Conservation (phyloP, 2,797 vertebrate genomes). For the Etheostoma perlongum region DNA sequence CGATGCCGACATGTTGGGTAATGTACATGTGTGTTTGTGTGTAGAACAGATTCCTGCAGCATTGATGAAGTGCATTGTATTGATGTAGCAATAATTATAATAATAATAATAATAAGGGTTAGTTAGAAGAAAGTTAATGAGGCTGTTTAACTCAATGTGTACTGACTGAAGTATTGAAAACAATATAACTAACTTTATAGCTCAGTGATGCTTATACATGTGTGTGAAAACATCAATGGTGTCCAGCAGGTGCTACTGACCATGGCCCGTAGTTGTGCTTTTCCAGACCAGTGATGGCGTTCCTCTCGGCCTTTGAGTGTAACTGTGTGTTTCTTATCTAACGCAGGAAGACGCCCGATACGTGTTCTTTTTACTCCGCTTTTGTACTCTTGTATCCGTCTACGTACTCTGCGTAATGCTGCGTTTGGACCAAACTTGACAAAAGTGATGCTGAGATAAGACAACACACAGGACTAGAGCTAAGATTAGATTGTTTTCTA, state of each 20-base stretch:
- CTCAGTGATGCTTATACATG: constrained; percentile 36
- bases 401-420: constrained; percentile 24
- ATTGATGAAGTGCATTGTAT: constrained; percentile 30
- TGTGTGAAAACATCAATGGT: constrained; percentile 29
- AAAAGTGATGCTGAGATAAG: not conserved
- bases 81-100: constrained; percentile 60
- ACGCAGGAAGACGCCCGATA: constrained; percentile 4
- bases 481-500: constrained; percentile 23
- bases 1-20: constrained; percentile 2
- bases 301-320: constrained; percentile 52
- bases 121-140: constrained; percentile 1
- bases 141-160: constrained; percentile 1
- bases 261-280: constrained; percentile 21
- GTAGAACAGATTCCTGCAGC: constrained; percentile 20
- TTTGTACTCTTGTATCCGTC: constrained; percentile 33
- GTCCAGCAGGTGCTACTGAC: constrained; percentile 41
- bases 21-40: constrained; percentile 23
- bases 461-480: constrained; percentile 22
- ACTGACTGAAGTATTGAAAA: constrained; percentile 30
- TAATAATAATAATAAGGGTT: constrained; percentile 50
- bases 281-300: constrained; percentile 20
- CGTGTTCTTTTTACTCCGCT: constrained; percentile 14
- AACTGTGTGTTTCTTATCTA: constrained; percentile 39
- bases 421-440: constrained; percentile 44
- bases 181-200: constrained; percentile 7